Evolutionary conservation across 2,113 vertebrate genomes (phyloP), one percentile per base, ranked within the genome.

Genomic region (Neodon shergylaensis): DNA sequence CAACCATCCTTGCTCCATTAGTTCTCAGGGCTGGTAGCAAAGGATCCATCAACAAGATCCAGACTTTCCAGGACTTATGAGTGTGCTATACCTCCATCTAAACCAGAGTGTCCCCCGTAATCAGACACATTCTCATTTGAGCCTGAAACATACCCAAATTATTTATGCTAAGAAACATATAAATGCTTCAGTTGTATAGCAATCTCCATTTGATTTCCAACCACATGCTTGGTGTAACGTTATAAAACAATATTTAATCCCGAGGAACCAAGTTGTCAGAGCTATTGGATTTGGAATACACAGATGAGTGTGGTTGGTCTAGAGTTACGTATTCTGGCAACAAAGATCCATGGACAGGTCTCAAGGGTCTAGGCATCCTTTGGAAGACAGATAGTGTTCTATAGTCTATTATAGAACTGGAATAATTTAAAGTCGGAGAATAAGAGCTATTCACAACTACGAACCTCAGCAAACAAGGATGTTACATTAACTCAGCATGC

Each of bases 131-230:
- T 47, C 39, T 77, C 22, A 54, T 49, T 78, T 79, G 42, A n/a
- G n/a, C 54, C 52, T 36, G 11, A 65, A 90, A 65, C 5, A n/a
- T 14, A 24, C 9, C 36, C 11, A 47, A 22, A 42, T 68, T 63
- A 42, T 83, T 74, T 83, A 47, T 10, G 39, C 47, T 8, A n/a
- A 52, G 19, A 92, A 63, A 81, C 9, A 63, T 39, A 79, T 36
- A 52, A 77, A 58, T 44, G 31, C 39, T 68, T 66, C 9, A 3
- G 66, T 1, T 33, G 24, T 36, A 61, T 24, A 58, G 42, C 33
- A 47, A 31, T 47, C 77, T 78, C 70, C 36, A 76, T 84, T n/a
- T 93, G 68, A 79, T 52, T 49, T 87, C 54, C 70, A 28, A 92
- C 17, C 54, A 76, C 9, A 22, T 42, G 49, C 74, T 26, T 42